Conservation (phyloP, 2,113 vertebrate genomes). For the Hyperopisus bebe region DNA sequence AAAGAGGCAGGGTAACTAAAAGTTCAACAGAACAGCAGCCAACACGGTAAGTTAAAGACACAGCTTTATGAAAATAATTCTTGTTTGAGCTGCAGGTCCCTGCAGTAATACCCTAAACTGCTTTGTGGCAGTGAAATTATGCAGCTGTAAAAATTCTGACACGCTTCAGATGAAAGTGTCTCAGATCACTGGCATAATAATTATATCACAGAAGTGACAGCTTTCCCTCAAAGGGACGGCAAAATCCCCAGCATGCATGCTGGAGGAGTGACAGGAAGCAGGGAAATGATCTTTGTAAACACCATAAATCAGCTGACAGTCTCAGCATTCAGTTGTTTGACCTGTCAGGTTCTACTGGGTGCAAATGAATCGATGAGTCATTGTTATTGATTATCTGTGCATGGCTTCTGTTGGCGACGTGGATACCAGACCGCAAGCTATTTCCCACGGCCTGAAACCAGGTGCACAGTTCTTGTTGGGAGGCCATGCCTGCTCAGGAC, state of each 20-base stretch:
- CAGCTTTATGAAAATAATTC: background rate
- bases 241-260: background rate
- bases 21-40: background rate
- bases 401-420: background rate
- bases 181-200: background rate
- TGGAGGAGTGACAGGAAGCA: background rate
- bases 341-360: background rate
- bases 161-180: background rate
- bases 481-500: background rate
- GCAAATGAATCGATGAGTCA: background rate
- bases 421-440: background rate
- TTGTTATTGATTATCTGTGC: background rate
- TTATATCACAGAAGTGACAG: background rate
- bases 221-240: background rate
- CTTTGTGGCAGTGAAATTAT: background rate
- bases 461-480: background rate
- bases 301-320: background rate
- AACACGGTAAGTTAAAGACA: background rate
- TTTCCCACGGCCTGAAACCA: background rate
- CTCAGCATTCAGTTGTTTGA: background rate
- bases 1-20: background rate
- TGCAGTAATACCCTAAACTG: background rate
- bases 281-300: background rate
- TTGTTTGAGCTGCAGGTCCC: background rate
- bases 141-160: background rate